phyloP scores from a whole-genome alignment of 2,113 vertebrate species.

The Alectura lathami region DNA sequence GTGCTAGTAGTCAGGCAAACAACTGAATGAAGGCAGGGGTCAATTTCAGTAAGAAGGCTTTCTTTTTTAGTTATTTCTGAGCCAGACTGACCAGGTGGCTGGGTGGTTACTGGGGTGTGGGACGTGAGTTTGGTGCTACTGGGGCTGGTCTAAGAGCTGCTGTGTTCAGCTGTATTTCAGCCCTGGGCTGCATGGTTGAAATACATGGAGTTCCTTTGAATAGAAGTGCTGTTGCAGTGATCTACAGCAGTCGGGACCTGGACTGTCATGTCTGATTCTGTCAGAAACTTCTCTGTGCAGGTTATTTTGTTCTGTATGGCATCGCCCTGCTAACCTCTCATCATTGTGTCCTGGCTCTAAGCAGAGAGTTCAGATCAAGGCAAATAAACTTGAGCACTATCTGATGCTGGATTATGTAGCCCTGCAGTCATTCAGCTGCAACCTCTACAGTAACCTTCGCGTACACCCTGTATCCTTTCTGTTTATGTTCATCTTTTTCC shows the following conservation, averaged over 20 bases:
- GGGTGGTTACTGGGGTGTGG: neutral
- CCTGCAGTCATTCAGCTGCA: conserved; percentile 49
- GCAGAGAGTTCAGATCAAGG: conserved; percentile 40
- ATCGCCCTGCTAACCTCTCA: neutral
- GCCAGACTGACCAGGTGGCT: neutral
- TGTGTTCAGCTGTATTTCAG: neutral
- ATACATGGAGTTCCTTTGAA: neutral
- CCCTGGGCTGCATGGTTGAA: neutral
- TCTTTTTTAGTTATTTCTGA: conserved; percentile 23
- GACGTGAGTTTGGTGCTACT: neutral
- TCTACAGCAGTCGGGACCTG: neutral
- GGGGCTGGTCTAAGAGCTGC: neutral
- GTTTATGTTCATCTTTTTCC: conserved; percentile 59
- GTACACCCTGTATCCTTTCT: conserved; percentile 28
- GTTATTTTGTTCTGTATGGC: neutral
- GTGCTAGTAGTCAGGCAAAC: neutral
- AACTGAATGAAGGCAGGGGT: conserved; percentile 20
- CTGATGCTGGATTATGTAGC: conserved; percentile 7
- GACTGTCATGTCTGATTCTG: neutral
- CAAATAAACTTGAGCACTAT: conserved; percentile 18
- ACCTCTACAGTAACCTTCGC: conserved; percentile 32
- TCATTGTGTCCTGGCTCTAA: neutral
- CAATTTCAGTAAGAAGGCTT: neutral
- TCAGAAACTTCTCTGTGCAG: neutral
- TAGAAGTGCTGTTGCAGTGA: neutral